Percentiles rank a stretch among this genome's conserved stretches.
These are phyloP conservation scores for Pristionchus pacificus DNA, from an alignment of 1,140 invertebrate species.

Conservation along the genomic window DNA sequence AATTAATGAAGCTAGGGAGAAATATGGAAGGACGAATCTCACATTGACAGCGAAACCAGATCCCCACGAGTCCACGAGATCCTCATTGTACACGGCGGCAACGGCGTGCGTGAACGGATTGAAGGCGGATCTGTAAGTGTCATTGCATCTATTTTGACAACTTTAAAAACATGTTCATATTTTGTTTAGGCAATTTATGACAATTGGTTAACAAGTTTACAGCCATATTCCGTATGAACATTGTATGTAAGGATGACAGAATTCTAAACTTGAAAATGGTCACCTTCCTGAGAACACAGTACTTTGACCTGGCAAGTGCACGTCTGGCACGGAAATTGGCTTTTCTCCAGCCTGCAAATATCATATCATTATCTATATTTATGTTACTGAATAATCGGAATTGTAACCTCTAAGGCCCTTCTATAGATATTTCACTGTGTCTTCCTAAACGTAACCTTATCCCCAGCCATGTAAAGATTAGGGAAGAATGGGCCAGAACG, in stretches of 20 bases:
- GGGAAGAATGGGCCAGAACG: slow-evolving; percentile 36
- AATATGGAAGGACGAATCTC: not conserved
- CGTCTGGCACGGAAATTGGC: slow-evolving; percentile 36
- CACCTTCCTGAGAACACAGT: slow-evolving; percentile 37
- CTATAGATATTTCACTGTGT: not conserved
- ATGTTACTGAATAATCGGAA: not conserved
- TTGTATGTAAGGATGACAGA: too few relatives aligned
- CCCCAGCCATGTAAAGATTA: slow-evolving; percentile 39
- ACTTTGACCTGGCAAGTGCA: slow-evolving; percentile 38
- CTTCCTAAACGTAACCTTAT: slow-evolving; percentile 22
- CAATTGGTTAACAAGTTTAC: not conserved
- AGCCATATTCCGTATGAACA: not conserved
- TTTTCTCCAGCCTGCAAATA: slow-evolving; percentile 27
- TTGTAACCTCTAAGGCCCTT: slow-evolving; percentile 8
- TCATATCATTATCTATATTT: not conserved
- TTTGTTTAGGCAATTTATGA: not conserved
- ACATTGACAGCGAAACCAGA: slow-evolving; percentile 41
- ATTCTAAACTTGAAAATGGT: not conserved
- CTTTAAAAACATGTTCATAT: not conserved
- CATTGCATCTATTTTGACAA: not conserved
- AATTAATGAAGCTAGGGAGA: not conserved
- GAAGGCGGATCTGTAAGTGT: slow-evolving; percentile 30
- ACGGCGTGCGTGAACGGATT: slow-evolving; percentile 41
- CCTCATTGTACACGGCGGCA: slow-evolving; percentile 39
- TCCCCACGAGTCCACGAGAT: slow-evolving; percentile 42